Evolutionary conservation across 1,140 invertebrate species (phyloP), one percentile per base, ranked within the genome.

Genomic region (Hermetia illucens): DNA sequence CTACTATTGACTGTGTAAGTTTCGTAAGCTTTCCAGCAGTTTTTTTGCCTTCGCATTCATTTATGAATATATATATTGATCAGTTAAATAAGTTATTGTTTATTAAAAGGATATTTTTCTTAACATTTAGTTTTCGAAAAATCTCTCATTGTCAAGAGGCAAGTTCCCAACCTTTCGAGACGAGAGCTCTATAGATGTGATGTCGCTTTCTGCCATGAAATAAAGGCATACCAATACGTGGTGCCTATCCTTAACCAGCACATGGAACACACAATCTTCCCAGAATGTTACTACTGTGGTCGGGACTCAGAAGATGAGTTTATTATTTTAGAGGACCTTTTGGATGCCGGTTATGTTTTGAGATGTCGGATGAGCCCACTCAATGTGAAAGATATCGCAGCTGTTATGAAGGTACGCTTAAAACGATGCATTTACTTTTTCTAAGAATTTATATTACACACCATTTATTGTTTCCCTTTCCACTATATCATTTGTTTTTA

Each of bases 191-290:
- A 58, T 40, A 50, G 57, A 10, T 59, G 57, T 33, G 47, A 49
- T 21, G 52, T 55, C 46, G 57, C 57, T 17, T 60, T 58, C 27
- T 42, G 30, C 20, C 59, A 60, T 35, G 57, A 60, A 40, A 60
- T 60, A 24, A 48, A 48, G 10, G 55, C 52, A 17, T 60, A 59
- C 33, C 47, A 39, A 17, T 41, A 58, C 29, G 33, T 59, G 19
- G 47, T 58, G 9, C 57, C 57, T 5, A 19, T 55, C 4, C 41
- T 59, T 8, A 40, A 46, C 16, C 40, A 46, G 36, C 48, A 55
- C 36, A 51, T 47, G 17, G 39, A 38, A 3, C 39, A 50, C n/a
- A 41, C 43, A 6, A 37, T 55, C n/a, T 55, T 57, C 21, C 56
- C 56, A 4, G 42, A 50, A 9, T 59, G 56, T 39, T 44, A 50